These are phyloP conservation scores for Connochaetes taurinus DNA, from an alignment of 2,113 vertebrate genomes.

Conservation along the genomic window DNA sequence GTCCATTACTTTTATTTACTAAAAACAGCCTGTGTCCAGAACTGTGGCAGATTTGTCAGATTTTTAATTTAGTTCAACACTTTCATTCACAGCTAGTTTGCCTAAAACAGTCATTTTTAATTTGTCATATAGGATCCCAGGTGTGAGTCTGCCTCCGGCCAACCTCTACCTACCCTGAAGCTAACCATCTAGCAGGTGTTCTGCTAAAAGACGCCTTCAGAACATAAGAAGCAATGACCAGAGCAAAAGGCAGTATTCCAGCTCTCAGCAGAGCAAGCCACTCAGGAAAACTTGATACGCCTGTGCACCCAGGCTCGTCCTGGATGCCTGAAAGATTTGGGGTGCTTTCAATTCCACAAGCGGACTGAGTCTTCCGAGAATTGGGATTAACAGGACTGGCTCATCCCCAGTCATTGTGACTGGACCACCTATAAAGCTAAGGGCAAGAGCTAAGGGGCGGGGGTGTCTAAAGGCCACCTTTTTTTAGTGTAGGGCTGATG, in stretches of 20 bases:
- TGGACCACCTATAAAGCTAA: background rate
- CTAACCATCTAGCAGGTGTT: background rate
- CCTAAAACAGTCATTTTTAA: conserved; percentile 4
- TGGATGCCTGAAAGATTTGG: conserved; percentile 49
- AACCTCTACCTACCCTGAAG: background rate
- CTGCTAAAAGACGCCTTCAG: background rate
- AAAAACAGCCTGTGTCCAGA: background rate
- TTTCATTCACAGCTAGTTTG: conserved; percentile 19
- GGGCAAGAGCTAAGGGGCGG: background rate
- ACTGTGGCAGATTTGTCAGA: background rate
- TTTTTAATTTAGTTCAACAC: conserved; percentile 7
- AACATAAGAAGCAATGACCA: background rate
- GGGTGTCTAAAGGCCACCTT: background rate
- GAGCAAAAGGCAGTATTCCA: conserved; percentile 35
- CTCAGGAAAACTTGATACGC: conserved; percentile 52
- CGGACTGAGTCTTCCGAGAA: conserved; percentile 35
- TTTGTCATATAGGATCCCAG: background rate
- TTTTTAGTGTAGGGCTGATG: background rate
- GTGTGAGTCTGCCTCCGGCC: background rate
- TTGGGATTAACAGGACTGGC: conserved; percentile 29
- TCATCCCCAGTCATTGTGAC: background rate
- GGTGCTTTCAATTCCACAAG: conserved; percentile 56
- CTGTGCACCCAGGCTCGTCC: background rate
- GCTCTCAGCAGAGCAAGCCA: conserved; percentile 25
- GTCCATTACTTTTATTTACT: background rate